These are phyloP conservation scores for Eurytoma adleriae DNA, from an alignment of 2,888 invertebrate genomes.

Conservation along the genomic window DNA sequence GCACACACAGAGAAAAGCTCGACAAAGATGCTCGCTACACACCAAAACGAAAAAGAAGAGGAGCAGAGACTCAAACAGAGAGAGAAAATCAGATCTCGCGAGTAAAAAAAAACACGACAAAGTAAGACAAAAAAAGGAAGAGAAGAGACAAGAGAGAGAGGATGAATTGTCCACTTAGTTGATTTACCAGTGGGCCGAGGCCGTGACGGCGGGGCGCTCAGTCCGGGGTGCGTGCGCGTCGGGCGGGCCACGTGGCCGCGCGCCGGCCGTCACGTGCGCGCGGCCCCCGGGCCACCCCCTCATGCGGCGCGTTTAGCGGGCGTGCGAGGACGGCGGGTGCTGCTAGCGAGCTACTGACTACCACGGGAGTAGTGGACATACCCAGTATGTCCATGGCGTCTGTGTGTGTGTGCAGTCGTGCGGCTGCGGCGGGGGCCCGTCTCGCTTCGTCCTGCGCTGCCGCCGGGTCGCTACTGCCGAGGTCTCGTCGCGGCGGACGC, in stretches of 20 bases:
- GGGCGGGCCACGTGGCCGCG: background rate
- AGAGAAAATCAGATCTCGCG: no score
- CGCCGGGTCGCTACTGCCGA: constrained; percentile 67
- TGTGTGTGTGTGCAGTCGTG: constrained; percentile 72
- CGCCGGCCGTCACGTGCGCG: background rate
- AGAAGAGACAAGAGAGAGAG: no score
- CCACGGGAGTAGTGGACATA: constrained; percentile 59
- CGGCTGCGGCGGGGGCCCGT: constrained; percentile 74
- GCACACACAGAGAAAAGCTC: no score
- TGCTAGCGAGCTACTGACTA: constrained; percentile 33
- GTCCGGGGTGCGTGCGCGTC: no score
- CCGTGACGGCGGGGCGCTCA: no score
- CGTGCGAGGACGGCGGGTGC: constrained; percentile 4
- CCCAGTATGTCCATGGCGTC: constrained; percentile 76
- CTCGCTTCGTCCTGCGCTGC: constrained; percentile 68
- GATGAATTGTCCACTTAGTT: no score
- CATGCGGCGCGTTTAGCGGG: background rate
- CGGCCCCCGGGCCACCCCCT: background rate
- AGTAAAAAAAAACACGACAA: no score
- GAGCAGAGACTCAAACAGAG: no score
- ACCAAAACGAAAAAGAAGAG: no score
- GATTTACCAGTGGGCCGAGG: no score
- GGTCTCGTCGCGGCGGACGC: constrained; percentile 40
- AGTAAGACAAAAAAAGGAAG: no score
- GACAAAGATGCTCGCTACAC: no score